Evolutionary conservation across 2,797 vertebrate species (phyloP).

Genomic region (Eulemur rubriventer): DNA sequence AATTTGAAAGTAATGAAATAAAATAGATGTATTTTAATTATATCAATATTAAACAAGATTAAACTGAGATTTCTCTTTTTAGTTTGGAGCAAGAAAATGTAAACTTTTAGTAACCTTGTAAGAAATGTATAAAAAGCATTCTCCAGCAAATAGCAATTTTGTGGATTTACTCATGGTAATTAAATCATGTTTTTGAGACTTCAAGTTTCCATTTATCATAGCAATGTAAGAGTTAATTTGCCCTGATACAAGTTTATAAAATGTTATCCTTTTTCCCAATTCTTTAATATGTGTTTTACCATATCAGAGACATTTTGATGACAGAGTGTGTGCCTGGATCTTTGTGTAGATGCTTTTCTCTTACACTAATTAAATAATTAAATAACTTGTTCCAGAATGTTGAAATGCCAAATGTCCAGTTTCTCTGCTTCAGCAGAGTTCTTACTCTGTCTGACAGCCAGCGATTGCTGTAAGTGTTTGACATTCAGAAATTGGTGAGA

Average conservation of each 20-base stretch:
- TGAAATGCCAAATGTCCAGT: slow-evolving; percentile 70
- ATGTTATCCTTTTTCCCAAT: not conserved
- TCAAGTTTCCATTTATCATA: slow-evolving; percentile 23
- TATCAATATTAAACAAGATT: not conserved
- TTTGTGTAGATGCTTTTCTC: slow-evolving; percentile 13
- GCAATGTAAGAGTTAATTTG: slow-evolving; percentile 32
- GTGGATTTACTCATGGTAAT: slow-evolving; percentile 11
- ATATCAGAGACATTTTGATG: slow-evolving; percentile 38
- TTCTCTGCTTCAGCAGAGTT: slow-evolving; percentile 51
- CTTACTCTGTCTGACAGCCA: slow-evolving; percentile 64
- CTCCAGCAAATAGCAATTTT: not conserved
- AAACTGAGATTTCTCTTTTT: not conserved
- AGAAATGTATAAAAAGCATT: not conserved
- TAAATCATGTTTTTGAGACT: slow-evolving; percentile 4
- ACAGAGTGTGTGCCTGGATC: not conserved
- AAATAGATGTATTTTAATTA: slow-evolving; percentile 15
- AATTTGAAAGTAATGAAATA: slow-evolving; percentile 37
- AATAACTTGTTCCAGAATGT: slow-evolving; percentile 59
- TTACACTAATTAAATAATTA: slow-evolving; percentile 73
- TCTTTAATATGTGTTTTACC: slow-evolving; percentile 8
- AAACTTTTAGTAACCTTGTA: slow-evolving; percentile 3
- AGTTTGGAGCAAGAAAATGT: slow-evolving; percentile 8
- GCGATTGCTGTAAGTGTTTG: slow-evolving; percentile 68
- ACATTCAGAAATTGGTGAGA: slow-evolving; percentile 73
- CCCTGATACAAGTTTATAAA: not conserved